A percentile compares a stretch with the other conserved stretches of the same genome.
Evolutionary conservation across 2,888 invertebrate genomes (phyloP).

Genomic region (Gastrophysa polygoni): DNA sequence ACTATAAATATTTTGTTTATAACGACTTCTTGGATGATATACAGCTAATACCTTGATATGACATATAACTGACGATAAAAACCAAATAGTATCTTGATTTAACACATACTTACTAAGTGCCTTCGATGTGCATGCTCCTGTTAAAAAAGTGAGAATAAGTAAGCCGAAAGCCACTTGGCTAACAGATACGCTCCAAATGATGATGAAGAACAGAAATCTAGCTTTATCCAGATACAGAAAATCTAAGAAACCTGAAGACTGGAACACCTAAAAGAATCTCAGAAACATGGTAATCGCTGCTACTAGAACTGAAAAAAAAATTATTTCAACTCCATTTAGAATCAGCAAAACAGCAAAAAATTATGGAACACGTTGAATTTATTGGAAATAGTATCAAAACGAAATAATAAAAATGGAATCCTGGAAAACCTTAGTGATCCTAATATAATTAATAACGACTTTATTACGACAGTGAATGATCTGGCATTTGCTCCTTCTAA

Average conservation of each 20-base stretch:
- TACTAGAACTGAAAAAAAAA: neutral
- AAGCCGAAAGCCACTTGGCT: slow-evolving; percentile 3
- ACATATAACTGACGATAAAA: neutral
- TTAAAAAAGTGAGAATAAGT: slow-evolving; percentile 7
- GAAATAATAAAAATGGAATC: neutral
- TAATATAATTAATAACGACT: neutral
- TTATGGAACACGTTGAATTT: slow-evolving; percentile 1
- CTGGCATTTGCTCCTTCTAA: neutral
- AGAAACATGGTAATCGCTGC: neutral
- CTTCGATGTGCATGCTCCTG: slow-evolving; percentile 16
- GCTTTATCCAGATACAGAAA: slow-evolving; percentile 16
- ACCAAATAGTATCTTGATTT: neutral
- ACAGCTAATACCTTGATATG: neutral
- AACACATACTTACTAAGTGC: slow-evolving; percentile 9
- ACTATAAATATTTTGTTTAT: slow-evolving; percentile 2
- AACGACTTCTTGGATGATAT: neutral
- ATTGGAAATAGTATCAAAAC: neutral
- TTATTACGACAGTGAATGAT: neutral
- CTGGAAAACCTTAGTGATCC: neutral
- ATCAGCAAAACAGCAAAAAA: neutral
- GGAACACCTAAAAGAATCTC: neutral
- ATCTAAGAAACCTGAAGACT: neutral
- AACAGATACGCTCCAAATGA: neutral
- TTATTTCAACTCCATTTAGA: neutral
- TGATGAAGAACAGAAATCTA: neutral